A percentile compares a stretch with the other conserved stretches of the same genome.
These are phyloP conservation scores for Bradypus variegatus DNA, from an alignment of 2,797 vertebrate genomes.

Conservation along the genomic window DNA sequence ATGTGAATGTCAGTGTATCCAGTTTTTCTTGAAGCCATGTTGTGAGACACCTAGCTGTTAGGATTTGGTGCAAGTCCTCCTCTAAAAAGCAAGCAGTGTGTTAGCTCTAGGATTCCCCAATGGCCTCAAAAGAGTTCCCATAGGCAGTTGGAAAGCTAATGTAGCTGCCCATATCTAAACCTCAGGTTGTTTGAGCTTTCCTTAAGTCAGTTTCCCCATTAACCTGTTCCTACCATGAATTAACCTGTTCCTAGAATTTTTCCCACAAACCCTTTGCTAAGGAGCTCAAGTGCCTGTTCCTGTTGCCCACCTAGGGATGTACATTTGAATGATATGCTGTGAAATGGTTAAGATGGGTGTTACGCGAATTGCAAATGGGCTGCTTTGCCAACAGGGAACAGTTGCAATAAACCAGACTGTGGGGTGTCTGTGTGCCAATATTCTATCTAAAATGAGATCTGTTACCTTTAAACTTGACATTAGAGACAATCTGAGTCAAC, in stretches of 20 bases:
- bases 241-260: not conserved
- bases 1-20: not conserved
- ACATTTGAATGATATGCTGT: not conserved
- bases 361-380: not conserved
- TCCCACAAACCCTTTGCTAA: not conserved
- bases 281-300: not conserved
- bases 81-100: not conserved
- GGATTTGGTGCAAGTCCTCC: not conserved
- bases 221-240: not conserved
- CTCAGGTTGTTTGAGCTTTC: not conserved
- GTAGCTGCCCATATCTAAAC: not conserved
- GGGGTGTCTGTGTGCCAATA: slow-evolving; percentile 43
- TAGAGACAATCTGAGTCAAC: not conserved
- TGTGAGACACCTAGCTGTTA: not conserved
- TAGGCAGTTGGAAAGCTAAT: not conserved
- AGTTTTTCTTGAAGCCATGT: not conserved
- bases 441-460: not conserved
- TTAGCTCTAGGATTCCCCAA: not conserved
- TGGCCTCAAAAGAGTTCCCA: not conserved
- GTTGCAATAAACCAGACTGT: slow-evolving; percentile 24
- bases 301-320: not conserved
- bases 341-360: slow-evolving; percentile 55
- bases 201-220: not conserved
- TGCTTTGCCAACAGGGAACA: not conserved
- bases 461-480: not conserved